A percentile compares a stretch with the other conserved stretches of the same genome.
Conservation (phyloP, 2,888 invertebrate species). For the Callyntrura guangdongensis region DNA sequence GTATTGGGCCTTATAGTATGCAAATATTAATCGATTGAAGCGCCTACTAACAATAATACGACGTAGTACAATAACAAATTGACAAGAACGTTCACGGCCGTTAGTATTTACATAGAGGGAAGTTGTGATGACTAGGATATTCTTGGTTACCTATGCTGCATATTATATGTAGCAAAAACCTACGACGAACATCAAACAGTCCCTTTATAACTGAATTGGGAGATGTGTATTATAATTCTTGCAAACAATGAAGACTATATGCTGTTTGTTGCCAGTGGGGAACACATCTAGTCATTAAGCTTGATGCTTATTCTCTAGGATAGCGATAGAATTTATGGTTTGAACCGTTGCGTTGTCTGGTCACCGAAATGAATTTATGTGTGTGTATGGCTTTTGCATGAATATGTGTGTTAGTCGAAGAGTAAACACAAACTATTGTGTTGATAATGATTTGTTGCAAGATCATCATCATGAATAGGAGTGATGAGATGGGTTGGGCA, state of each 20-base stretch:
- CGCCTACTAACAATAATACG: background rate
- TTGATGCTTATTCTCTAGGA: background rate
- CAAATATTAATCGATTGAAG: slow-evolving; percentile 72
- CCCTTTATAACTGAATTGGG: background rate
- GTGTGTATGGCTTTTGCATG: slow-evolving; percentile 1
- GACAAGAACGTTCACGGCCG: slow-evolving; percentile 11
- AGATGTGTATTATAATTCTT: background rate
- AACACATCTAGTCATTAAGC: slow-evolving; percentile 18
- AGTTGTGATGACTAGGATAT: background rate
- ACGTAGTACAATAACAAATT: slow-evolving; percentile 48
- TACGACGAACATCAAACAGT: background rate
- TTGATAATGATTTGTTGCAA: slow-evolving; percentile 68
- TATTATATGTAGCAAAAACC: background rate
- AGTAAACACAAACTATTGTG: slow-evolving; percentile 56
- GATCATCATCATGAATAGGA: slow-evolving; percentile 73
- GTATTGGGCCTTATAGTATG: slow-evolving; percentile 21
- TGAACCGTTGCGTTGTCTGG: slow-evolving; percentile 43
- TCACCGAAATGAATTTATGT: slow-evolving; percentile 16
- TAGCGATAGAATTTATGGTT: slow-evolving; percentile 33
- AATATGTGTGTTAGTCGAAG: slow-evolving; percentile 4
- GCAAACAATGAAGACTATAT: background rate
- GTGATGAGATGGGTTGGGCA: slow-evolving; percentile 78
- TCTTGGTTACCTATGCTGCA: background rate
- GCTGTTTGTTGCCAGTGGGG: background rate
- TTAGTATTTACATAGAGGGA: slow-evolving; percentile 10